phyloP scores from a whole-genome alignment of 2,113 vertebrate genomes.

The Oreochromis tanganicae region DNA sequence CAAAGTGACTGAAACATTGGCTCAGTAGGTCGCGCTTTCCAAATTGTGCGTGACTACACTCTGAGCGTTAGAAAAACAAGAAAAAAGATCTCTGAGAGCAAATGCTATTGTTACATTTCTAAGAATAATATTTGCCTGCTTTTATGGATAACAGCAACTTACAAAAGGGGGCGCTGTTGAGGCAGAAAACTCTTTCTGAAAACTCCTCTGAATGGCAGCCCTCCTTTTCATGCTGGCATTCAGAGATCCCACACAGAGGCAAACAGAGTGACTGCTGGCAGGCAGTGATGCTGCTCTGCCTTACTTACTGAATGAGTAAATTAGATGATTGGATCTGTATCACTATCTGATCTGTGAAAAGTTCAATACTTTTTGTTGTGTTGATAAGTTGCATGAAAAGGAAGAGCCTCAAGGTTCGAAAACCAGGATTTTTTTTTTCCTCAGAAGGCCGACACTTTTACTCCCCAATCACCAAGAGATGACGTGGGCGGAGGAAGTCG shows the following conservation, averaged over 20 bases:
- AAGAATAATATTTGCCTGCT: not conserved
- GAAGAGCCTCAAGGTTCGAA: not conserved
- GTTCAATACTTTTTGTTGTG: not conserved
- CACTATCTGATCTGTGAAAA: not conserved
- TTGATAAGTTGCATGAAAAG: not conserved
- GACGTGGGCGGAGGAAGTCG: not conserved
- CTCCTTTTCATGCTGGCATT: not conserved
- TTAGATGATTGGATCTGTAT: not conserved
- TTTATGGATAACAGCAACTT: not conserved
- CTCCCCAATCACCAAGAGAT: not conserved
- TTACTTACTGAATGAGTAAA: not conserved
- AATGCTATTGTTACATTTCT: not conserved
- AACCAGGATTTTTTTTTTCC: not conserved
- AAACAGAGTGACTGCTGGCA: not conserved
- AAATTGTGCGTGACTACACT: not conserved
- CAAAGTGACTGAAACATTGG: not conserved
- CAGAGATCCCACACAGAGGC: not conserved
- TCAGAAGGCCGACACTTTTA: not conserved
- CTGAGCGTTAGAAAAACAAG: not conserved
- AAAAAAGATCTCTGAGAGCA: not conserved
- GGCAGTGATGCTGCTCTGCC: not conserved
- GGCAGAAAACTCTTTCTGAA: slow-evolving; percentile 25
- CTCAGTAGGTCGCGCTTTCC: accelerated
- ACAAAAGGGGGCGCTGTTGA: slow-evolving; percentile 66
- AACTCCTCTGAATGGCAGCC: not conserved